Conservation (phyloP, 1,140 invertebrate species). For the Psilanteris sp. region DNA sequence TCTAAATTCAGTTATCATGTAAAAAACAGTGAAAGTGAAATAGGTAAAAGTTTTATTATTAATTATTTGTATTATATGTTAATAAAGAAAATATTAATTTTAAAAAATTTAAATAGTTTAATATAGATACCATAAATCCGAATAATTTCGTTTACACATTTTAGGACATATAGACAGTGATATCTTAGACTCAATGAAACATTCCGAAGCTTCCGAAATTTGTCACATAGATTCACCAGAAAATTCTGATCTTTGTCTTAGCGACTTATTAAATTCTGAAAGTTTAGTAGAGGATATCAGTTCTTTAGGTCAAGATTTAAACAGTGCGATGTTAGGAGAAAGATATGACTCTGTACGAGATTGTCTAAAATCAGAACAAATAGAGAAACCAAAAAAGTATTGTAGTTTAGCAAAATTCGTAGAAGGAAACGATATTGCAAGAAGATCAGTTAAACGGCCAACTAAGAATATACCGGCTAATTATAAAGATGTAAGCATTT, state of each 20-base stretch:
- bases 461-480: slow-evolving; percentile 47
- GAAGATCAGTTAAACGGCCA: slow-evolving; percentile 84
- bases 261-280: slow-evolving; percentile 86
- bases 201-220: slow-evolving; percentile 79
- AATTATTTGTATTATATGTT: slow-evolving; percentile 3
- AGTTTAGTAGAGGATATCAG: slow-evolving; percentile 88
- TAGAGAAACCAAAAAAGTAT: slow-evolving; percentile 82
- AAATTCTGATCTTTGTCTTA: slow-evolving; percentile 85
- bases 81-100: neutral
- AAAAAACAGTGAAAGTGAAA: slow-evolving; percentile 76
- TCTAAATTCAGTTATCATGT: slow-evolving; percentile 68
- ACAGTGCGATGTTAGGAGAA: slow-evolving; percentile 82
- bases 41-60: slow-evolving; percentile 64
- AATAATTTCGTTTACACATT: slow-evolving; percentile 70
- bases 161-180: slow-evolving; percentile 75
- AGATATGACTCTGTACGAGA: slow-evolving; percentile 78
- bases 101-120: slow-evolving; percentile 1
- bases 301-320: slow-evolving; percentile 84
- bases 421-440: slow-evolving; percentile 89
- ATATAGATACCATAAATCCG: too few relatives aligned
- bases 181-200: slow-evolving; percentile 74
- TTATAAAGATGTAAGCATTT: slow-evolving; percentile 34
- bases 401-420: slow-evolving; percentile 88
- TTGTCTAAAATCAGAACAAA: slow-evolving; percentile 69
- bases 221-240: slow-evolving; percentile 90